These are phyloP conservation scores for Apantesis nais DNA, from an alignment of 2,888 invertebrate species.

Conservation along the genomic window DNA sequence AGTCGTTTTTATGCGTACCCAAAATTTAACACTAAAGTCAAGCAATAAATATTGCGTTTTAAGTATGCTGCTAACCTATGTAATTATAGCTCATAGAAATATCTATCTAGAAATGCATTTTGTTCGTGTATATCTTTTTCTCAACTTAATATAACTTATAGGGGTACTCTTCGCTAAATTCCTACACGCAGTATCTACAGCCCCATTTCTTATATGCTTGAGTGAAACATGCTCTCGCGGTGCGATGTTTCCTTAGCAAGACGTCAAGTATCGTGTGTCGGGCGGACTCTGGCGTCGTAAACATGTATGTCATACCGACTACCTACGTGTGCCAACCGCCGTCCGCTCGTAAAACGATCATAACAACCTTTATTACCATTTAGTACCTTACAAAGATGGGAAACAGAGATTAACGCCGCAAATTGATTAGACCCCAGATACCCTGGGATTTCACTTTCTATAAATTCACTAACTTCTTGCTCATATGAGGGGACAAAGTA, in stretches of 20 bases:
- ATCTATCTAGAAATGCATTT: not conserved
- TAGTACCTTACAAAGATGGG: constrained; percentile 52
- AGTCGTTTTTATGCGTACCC: not conserved
- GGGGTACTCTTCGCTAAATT: constrained; percentile 55
- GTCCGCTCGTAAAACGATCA: constrained; percentile 72
- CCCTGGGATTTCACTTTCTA: constrained; percentile 39
- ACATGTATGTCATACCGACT: constrained; percentile 74
- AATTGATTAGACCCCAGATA: constrained; percentile 50
- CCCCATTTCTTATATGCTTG: constrained; percentile 67
- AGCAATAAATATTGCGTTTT: not conserved
- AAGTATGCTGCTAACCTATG: not conserved
- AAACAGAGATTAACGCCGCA: constrained; percentile 45
- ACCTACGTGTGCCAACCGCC: constrained; percentile 68
- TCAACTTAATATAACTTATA: constrained; percentile 33
- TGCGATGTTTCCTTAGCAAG: constrained; percentile 68
- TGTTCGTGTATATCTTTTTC: constrained; percentile 4
- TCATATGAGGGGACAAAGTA: constrained; percentile 41
- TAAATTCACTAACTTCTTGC: constrained; percentile 37
- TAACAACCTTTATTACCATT: constrained; percentile 61
- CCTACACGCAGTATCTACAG: constrained; percentile 75
- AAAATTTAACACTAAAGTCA: not conserved
- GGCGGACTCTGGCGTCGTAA: constrained; percentile 72
- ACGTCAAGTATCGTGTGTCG: constrained; percentile 80
- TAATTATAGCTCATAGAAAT: not conserved
- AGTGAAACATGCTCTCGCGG: constrained; percentile 72